Evolutionary conservation across 1,140 invertebrate species (phyloP).

Genomic region (Chrysomallon squamiferum): DNA sequence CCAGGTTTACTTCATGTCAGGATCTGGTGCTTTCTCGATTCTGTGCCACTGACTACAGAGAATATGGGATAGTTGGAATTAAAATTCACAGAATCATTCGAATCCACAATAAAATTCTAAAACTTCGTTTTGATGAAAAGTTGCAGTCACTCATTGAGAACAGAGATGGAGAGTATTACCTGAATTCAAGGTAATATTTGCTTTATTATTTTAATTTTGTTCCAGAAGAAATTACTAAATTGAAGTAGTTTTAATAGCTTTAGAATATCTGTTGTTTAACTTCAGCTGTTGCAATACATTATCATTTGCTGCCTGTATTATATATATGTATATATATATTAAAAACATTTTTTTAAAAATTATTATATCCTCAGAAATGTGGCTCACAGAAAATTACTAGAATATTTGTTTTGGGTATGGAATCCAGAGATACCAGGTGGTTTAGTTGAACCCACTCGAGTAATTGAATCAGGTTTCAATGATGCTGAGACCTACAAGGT

Average conservation of each 20-base stretch:
- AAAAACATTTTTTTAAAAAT: too few species aligned
- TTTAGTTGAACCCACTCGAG: conserved; percentile 36
- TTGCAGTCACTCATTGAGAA: conserved; percentile 44
- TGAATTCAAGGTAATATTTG: not conserved
- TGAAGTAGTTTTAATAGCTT: too few species aligned
- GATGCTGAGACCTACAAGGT: conserved; percentile 57
- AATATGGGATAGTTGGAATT: conserved; percentile 54
- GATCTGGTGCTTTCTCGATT: conserved; percentile 62
- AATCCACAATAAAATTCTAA: conserved; percentile 58
- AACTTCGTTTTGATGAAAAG: conserved; percentile 58
- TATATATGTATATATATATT: too few species aligned
- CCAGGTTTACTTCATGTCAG: conserved; percentile 62
- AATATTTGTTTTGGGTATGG: conserved; percentile 63
- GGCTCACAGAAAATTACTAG: conserved; percentile 53
- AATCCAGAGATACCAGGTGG: conserved; percentile 56
- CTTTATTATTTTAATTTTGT: too few species aligned
- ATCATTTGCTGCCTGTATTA: too few species aligned
- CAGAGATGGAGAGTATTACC: conserved; percentile 44
- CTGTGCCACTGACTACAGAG: conserved; percentile 58
- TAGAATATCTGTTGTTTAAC: too few species aligned
- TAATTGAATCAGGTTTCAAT: conserved; percentile 60
- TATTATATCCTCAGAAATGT: conserved; percentile 52
- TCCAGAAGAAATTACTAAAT: too few species aligned
- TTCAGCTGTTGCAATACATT: too few species aligned
- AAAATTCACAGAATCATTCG: conserved; percentile 57